Conservation (phyloP, 2,113 vertebrate species). For the Notothenia rossii region DNA sequence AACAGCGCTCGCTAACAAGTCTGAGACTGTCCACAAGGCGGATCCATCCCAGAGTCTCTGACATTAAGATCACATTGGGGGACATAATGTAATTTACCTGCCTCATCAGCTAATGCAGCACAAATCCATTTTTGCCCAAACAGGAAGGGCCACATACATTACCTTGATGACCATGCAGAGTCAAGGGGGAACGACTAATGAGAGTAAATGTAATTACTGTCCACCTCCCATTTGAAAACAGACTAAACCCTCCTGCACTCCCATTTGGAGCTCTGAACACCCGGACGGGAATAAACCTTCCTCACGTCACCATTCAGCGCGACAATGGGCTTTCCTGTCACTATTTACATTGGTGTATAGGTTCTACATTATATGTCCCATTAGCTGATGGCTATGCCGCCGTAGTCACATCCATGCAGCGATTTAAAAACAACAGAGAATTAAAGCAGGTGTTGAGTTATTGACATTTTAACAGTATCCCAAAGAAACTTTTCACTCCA, state of each 20-base stretch:
- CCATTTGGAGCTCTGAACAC: slow-evolving; percentile 34
- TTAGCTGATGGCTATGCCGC: slow-evolving; percentile 70
- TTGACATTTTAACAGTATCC: slow-evolving; percentile 61
- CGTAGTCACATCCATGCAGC: slow-evolving; percentile 45
- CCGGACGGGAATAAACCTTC: slow-evolving; percentile 57
- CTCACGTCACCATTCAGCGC: slow-evolving; percentile 40
- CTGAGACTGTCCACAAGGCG: slow-evolving; percentile 52
- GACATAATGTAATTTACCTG: slow-evolving; percentile 85
- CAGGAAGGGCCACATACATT: slow-evolving; percentile 85
- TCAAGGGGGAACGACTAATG: slow-evolving; percentile 81
- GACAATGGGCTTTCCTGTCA: slow-evolving; percentile 64
- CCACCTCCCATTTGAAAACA: slow-evolving; percentile 80
- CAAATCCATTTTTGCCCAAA: slow-evolving; percentile 85
- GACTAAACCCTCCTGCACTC: slow-evolving; percentile 72
- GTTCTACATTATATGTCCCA: slow-evolving; percentile 58
- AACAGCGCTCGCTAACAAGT: slow-evolving; percentile 49
- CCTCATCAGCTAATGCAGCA: slow-evolving; percentile 88
- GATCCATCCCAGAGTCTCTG: slow-evolving; percentile 75
- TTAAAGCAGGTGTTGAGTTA: slow-evolving; percentile 55
- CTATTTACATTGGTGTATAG: slow-evolving; percentile 50
- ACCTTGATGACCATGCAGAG: slow-evolving; percentile 81
- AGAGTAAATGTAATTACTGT: slow-evolving; percentile 85
- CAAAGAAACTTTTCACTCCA: slow-evolving; percentile 44
- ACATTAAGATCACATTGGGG: slow-evolving; percentile 85
- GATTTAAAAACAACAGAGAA: slow-evolving; percentile 40